phyloP scores from a whole-genome alignment of 2,113 vertebrate species.

The Andinoacara biseriatus region DNA sequence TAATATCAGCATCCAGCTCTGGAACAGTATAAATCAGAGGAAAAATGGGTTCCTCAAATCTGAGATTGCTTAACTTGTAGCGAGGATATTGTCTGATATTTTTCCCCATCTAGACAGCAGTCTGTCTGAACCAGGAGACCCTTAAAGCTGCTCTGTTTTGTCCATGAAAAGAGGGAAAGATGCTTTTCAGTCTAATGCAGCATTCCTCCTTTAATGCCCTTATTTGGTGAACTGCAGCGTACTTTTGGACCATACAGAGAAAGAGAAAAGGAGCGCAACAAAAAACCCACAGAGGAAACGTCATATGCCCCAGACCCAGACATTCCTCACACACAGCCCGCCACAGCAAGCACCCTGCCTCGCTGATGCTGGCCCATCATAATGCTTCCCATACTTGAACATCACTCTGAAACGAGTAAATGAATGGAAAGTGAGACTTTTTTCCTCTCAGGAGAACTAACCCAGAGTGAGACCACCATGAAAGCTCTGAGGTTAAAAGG shows the following conservation, averaged over 20 bases:
- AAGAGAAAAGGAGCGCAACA: conserved; percentile 65
- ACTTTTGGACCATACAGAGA: conserved; percentile 60
- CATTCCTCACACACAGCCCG: conserved; percentile 72
- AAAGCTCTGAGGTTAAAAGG: conserved; percentile 20
- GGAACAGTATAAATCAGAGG: neutral
- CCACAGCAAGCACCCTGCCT: conserved; percentile 58
- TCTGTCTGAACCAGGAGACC: conserved; percentile 46
- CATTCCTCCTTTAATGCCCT: conserved; percentile 80
- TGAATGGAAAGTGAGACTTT: neutral
- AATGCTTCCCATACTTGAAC: conserved; percentile 1
- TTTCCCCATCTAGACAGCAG: conserved; percentile 28
- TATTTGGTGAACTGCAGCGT: conserved; percentile 82
- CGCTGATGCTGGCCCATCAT: conserved; percentile 17
- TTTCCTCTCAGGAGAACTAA: neutral
- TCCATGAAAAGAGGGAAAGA: conserved; percentile 66
- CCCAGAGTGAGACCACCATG: conserved; percentile 38
- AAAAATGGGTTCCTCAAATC: neutral
- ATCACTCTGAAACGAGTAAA: neutral
- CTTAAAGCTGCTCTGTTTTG: conserved; percentile 66
- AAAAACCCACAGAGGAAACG: conserved; percentile 70
- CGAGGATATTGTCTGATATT: conserved; percentile 39
- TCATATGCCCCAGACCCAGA: conserved; percentile 77
- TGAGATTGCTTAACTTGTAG: neutral
- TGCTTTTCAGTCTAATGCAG: conserved; percentile 69
- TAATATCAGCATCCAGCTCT: neutral